Conservation (phyloP, 2,888 invertebrate genomes). For the Drosophila infuscata region DNA sequence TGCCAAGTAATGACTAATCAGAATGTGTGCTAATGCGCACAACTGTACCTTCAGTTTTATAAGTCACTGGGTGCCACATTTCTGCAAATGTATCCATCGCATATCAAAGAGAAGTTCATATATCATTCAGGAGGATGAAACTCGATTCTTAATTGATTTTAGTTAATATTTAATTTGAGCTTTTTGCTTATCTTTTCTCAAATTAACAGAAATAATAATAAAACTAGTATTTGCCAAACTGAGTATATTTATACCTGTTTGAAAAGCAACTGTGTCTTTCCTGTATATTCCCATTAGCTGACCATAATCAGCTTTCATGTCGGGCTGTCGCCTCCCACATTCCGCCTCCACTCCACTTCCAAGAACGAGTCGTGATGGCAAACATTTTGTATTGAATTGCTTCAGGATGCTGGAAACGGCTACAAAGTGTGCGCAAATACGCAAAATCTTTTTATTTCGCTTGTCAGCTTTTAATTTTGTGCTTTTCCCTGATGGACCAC, state of each 20-base stretch:
- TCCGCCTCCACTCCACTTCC: neutral
- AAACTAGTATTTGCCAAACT: neutral
- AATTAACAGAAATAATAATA: too few relatives aligned
- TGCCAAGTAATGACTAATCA: slow-evolving; percentile 35
- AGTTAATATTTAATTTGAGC: neutral
- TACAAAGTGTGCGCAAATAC: slow-evolving; percentile 68
- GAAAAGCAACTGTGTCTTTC: slow-evolving; percentile 7
- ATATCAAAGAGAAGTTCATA: neutral
- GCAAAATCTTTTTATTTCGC: slow-evolving; percentile 81
- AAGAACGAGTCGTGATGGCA: slow-evolving; percentile 41
- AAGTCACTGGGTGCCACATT: neutral
- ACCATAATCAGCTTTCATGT: slow-evolving; percentile 20
- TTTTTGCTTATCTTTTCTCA: neutral
- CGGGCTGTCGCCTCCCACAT: neutral
- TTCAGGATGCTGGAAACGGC: slow-evolving; percentile 40
- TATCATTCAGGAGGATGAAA: neutral
- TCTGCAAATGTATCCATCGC: neutral
- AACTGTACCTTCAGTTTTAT: slow-evolving; percentile 38
- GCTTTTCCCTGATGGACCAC: slow-evolving; percentile 47
- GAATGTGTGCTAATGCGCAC: slow-evolving; percentile 8
- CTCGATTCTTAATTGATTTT: neutral
- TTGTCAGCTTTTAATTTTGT: slow-evolving; percentile 82
- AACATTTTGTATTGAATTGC: slow-evolving; percentile 57
- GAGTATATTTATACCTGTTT: slow-evolving; percentile 15
- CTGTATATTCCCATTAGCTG: slow-evolving; percentile 22